Percentiles rank a stretch among this genome's conserved stretches.
Conservation (phyloP, 2,888 invertebrate genomes). For the Conops quadrifasciatus region DNA sequence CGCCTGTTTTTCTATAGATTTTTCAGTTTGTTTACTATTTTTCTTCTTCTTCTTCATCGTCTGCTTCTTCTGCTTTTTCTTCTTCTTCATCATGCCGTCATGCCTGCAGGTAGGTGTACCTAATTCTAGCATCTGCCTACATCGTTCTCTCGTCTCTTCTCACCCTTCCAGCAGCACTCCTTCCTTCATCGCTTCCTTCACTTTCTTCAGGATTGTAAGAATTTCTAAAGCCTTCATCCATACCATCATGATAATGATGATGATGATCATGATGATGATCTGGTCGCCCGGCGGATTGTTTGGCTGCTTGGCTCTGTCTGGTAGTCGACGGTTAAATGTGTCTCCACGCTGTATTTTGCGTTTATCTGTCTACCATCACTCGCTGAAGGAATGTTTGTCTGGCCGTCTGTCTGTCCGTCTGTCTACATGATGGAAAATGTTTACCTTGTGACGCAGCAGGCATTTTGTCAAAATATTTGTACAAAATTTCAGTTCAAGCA, state of each 20-base stretch:
- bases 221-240: too few species aligned
- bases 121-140: not conserved
- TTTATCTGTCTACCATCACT: not conserved
- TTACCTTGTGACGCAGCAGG: constrained; percentile 59
- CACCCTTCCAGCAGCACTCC: not conserved
- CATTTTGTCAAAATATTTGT: constrained; percentile 63
- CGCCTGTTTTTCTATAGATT: too few species aligned
- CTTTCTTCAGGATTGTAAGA: not conserved
- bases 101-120: too few species aligned
- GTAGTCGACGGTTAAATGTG: too few species aligned
- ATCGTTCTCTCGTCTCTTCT: not conserved
- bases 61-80: not conserved
- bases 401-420: constrained; percentile 20
- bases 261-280: too few species aligned
- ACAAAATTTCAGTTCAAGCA: constrained; percentile 40
- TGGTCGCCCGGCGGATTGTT: too few species aligned
- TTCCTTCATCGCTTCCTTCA: not conserved
- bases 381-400: constrained; percentile 7
- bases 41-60: not conserved
- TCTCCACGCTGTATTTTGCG: too few species aligned
- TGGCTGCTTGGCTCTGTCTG: too few species aligned
- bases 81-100: not conserved
- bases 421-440: constrained; percentile 49
- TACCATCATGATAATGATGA: too few species aligned
- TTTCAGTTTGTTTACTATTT: too few species aligned